These are phyloP conservation scores for Hyaena hyaena DNA, from an alignment of 2,113 vertebrate species.

Conservation along the genomic window DNA sequence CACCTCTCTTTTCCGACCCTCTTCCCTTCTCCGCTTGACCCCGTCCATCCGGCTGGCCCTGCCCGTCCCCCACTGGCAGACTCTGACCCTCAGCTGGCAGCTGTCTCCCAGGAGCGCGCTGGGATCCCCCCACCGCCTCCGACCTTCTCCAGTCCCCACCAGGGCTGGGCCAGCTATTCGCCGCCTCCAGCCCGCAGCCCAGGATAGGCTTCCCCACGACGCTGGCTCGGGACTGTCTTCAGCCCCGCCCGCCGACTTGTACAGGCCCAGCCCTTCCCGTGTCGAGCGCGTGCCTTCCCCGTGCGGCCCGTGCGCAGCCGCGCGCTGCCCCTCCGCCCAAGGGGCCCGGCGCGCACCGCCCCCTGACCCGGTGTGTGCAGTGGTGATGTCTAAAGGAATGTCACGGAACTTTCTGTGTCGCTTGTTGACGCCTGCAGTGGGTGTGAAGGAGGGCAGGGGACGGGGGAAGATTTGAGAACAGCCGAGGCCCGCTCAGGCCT, in stretches of 20 bases:
- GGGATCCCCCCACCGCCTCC: background rate
- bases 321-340: background rate
- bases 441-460: background rate
- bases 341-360: background rate
- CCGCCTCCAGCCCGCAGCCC: background rate
- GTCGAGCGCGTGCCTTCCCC: conserved; percentile 46
- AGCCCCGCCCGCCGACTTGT: conserved; percentile 24
- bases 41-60: background rate
- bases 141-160: background rate
- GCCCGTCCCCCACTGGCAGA: background rate
- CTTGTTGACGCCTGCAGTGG: conserved; percentile 38
- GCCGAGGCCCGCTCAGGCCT: background rate
- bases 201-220: background rate
- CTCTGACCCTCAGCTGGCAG: background rate
- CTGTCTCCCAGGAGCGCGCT: background rate
- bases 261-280: conserved; percentile 21
- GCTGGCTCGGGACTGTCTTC: background rate
- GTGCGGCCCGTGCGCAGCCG: background rate
- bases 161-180: background rate
- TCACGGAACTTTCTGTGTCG: conserved; percentile 4
- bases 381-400: conserved; percentile 76
- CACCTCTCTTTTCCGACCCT: background rate
- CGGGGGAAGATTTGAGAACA: background rate
- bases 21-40: background rate
- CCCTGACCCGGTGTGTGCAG: conserved; percentile 54